Evolutionary conservation across 2,113 vertebrate genomes (phyloP), one percentile per base, ranked within the genome.

Genomic region (Gallinago media): DNA sequence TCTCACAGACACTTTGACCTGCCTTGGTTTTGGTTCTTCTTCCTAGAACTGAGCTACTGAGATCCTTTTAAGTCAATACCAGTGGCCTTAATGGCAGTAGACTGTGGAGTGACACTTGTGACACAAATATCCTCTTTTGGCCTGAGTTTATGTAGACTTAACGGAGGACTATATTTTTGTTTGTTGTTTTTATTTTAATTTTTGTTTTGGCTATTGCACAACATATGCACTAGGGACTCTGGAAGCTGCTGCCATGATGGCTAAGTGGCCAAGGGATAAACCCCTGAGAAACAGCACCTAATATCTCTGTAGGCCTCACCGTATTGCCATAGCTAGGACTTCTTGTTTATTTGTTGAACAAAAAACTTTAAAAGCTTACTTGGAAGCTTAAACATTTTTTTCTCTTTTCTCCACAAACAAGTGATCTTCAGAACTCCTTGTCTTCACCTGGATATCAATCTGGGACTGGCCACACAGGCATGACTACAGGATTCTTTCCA

Each of bases 141-240:
- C 97, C 98, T 98, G 97, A 97, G 92, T 97, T 97, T 97, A 95
- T 98, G 93, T 97, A 98, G 95, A 98, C 97, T 98, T 98, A 95
- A 97, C 6, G 77, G 97, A 98, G 97, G 98, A 98, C 93, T 96
- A 79, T 97, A 96, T 97, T 97, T 96, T 97, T 96, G 70, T 98
- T 97, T 92, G 81, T 97, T 97, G 36, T 83, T 96, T 94, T 97
- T 67, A 11, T 88, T 96, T 94, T 76, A 81, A 76, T 95, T 93
- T 97, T 97, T 92, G 52, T 94, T 97, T 98, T 97, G 95, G 97
- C 97, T 98, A 96, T 98, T 98, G 98, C 97, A 98, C 98, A 98
- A 96, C 94, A 94, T 98, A 98, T 98, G 98, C 98, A 98, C 97
- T 98, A 98, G 98, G 97, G 98, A 98, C 98, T 98, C 96, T 95